A percentile compares a stretch with the other conserved stretches of the same genome.
Evolutionary conservation across 2,888 invertebrate species (phyloP).

Genomic region (Aleiodes alternator): DNA sequence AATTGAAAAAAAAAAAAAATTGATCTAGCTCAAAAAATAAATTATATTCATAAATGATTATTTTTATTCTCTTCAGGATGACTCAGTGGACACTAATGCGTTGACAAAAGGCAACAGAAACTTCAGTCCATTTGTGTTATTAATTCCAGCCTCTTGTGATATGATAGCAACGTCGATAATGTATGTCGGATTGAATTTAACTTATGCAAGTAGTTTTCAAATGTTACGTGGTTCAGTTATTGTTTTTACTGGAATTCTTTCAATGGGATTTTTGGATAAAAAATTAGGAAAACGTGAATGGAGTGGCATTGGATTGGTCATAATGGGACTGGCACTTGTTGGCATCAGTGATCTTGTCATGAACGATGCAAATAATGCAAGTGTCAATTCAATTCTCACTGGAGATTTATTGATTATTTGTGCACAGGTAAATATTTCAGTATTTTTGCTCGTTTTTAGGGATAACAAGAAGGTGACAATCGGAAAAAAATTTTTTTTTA

Average conservation of each 20-base stretch:
- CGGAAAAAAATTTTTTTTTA: too few species aligned
- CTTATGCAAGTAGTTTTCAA: slow-evolving; percentile 96
- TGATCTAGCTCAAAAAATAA: slow-evolving; percentile 1
- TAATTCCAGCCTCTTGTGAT: slow-evolving; percentile 93
- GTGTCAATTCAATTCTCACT: slow-evolving; percentile 86
- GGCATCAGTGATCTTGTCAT: slow-evolving; percentile 84
- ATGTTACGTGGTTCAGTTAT: slow-evolving; percentile 95
- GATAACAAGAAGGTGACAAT: too few species aligned
- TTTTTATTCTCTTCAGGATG: slow-evolving; percentile 61
- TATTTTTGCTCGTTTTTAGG: not conserved
- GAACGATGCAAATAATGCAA: slow-evolving; percentile 70
- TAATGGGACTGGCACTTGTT: slow-evolving; percentile 84
- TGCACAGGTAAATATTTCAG: slow-evolving; percentile 77
- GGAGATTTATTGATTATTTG: slow-evolving; percentile 86
- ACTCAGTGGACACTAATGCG: slow-evolving; percentile 74
- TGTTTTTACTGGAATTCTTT: slow-evolving; percentile 91
- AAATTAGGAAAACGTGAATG: slow-evolving; percentile 83
- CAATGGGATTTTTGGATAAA: slow-evolving; percentile 86
- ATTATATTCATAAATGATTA: slow-evolving; percentile 19
- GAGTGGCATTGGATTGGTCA: slow-evolving; percentile 85
- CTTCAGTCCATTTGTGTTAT: slow-evolving; percentile 88
- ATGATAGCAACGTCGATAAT: slow-evolving; percentile 92
- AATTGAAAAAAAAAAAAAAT: not conserved
- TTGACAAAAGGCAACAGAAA: slow-evolving; percentile 84
- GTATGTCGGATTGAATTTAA: slow-evolving; percentile 93